Base-by-base conservation (phyloP, 2,888 invertebrate genomes). In the Agapetus fuscipes region DNA sequence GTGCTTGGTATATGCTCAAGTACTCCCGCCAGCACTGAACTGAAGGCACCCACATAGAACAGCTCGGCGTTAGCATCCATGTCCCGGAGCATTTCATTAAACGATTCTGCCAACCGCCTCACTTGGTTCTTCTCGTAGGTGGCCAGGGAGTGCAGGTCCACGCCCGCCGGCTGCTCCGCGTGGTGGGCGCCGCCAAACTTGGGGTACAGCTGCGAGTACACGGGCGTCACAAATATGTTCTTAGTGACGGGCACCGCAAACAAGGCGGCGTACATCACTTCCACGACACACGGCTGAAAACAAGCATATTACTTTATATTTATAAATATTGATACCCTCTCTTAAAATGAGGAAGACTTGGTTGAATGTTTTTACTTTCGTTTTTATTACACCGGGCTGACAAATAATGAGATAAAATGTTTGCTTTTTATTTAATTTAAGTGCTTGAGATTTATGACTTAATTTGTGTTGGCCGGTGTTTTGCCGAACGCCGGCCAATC, bases 31-130 rank as follows among this genome's bases (percentile, higher is more conserved):
- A 81, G 53, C 28, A 77, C 59, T 10, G 74, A 70, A 53, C 81
- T 79, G 30, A 73, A 71, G 17, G 67, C 62, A 3, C 83, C 83
- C 52, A 82, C 57, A 34, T 71, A 74, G 52, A 71, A 82, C 15
- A 80, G 62, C 53, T 82, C 81, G 50, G 81, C 80, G 43, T 68
- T 72, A 5, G 76, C 64, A 48, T 74, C 70, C 57, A 80, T 64
- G 11, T 71, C 67, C 17, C 74, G 68, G 43, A 78, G 52, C 54
- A 77, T 55, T 41, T 66, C 70, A 45, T 76, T 68, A 3, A 74
- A 50, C 11, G 69, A 61, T 48, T 66, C 64, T 1, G 71, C 69
- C 24, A 74, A 49, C 42, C 73, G 62, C 32, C 67, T 51, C 0
- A 69, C 60, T 43, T 58, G 56, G 3, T 63, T 58, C 30, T 67